These are phyloP conservation scores for Puntigrus tetrazona DNA, from an alignment of 2,113 vertebrate species.

Conservation along the genomic window DNA sequence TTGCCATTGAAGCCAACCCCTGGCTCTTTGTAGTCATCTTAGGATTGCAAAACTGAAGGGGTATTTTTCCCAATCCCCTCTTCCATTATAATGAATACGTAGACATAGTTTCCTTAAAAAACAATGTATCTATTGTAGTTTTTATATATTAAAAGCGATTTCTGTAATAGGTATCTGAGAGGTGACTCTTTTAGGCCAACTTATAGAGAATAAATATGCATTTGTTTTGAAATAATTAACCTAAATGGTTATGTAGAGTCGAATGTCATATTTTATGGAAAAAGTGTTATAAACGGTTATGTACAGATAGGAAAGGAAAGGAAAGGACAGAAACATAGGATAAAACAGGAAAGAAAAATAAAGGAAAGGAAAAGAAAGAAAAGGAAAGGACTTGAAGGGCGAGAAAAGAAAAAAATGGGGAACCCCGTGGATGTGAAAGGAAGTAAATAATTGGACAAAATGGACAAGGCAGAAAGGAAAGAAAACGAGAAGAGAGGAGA, in stretches of 20 bases:
- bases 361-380: neutral
- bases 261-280: too few species aligned
- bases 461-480: neutral
- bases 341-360: too few species aligned
- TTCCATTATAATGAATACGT: neutral
- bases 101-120: neutral
- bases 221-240: too few species aligned
- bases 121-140: too few species aligned
- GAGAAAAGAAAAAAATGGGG: neutral
- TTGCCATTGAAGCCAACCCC: neutral
- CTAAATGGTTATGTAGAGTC: too few species aligned
- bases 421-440: neutral
- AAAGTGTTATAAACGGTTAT: too few species aligned
- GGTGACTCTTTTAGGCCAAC: neutral
- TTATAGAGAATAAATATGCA: too few species aligned
- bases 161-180: neutral
- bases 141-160: too few species aligned
- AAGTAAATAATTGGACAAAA: too few species aligned
- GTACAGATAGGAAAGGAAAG: neutral
- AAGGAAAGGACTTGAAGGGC: too few species aligned
- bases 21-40: neutral
- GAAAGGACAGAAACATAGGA: too few species aligned
- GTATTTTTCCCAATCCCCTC: neutral
- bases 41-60: neutral
- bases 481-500: neutral